A percentile compares a stretch with the other conserved stretches of the same genome.
Conservation (phyloP, 2,797 vertebrate species). For the Mormyrus hasselquistii region DNA sequence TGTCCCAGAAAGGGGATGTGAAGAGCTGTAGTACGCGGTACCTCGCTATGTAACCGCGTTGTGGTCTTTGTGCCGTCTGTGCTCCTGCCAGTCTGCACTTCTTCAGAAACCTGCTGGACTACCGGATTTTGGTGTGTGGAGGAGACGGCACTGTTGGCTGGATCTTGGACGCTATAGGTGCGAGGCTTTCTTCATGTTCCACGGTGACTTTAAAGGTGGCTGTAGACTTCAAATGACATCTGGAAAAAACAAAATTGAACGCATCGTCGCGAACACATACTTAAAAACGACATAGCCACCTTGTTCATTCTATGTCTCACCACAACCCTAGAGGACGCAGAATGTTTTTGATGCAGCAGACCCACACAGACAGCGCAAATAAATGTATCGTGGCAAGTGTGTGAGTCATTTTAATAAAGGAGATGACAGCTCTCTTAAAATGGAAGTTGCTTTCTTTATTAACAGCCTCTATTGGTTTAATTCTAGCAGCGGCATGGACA, state of each 20-base stretch:
- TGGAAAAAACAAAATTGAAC: background rate
- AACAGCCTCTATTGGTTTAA: background rate
- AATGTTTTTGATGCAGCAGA: background rate
- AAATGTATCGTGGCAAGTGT: background rate
- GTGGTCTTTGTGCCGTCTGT: background rate
- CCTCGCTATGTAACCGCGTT: background rate
- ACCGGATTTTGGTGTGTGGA: constrained; percentile 81
- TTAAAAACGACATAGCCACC: background rate
- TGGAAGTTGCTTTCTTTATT: background rate
- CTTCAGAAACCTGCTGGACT: constrained; percentile 72
- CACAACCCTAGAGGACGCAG: background rate
- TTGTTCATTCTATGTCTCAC: background rate
- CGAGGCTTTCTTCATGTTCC: constrained; percentile 22
- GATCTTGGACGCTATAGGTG: constrained; percentile 88
- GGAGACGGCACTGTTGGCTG: constrained; percentile 92
- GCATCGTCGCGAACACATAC: background rate
- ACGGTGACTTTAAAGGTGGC: background rate
- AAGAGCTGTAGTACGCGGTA: background rate
- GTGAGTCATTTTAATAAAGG: background rate
- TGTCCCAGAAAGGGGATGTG: background rate
- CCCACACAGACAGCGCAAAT: background rate
- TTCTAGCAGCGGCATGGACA: background rate
- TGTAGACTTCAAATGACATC: background rate
- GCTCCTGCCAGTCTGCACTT: constrained; percentile 68
- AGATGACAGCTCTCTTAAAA: background rate